phyloP scores from a whole-genome alignment of 2,888 invertebrate genomes.

The Smittia aterrima region DNA sequence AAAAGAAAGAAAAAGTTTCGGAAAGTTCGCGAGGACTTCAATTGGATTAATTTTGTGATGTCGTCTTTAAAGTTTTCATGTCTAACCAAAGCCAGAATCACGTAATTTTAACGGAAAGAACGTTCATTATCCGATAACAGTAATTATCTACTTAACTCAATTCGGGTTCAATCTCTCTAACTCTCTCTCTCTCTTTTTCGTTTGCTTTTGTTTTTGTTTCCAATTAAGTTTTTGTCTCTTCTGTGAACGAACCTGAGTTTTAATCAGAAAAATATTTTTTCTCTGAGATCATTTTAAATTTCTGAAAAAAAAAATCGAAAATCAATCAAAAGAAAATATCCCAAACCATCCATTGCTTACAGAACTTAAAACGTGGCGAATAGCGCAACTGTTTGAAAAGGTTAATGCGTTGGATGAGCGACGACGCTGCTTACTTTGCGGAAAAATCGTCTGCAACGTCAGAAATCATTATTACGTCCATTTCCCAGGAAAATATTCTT shows the following conservation, averaged over 20 bases:
- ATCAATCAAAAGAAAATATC: slow-evolving; percentile 22
- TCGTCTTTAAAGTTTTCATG: neutral
- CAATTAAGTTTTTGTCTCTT: neutral
- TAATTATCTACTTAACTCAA: neutral
- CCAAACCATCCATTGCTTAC: slow-evolving; percentile 50
- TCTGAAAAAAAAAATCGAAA: neutral
- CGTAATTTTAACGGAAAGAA: slow-evolving; percentile 31
- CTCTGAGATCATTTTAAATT: no score
- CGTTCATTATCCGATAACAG: no score
- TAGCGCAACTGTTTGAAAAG: slow-evolving; percentile 61
- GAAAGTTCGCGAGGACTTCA: no score
- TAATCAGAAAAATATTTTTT: neutral
- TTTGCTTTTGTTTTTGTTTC: neutral
- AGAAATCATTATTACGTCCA: slow-evolving; percentile 63
- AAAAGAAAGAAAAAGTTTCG: no score
- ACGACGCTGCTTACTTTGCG: slow-evolving; percentile 60
- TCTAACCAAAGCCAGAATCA: neutral
- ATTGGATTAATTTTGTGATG: neutral
- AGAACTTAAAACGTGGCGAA: slow-evolving; percentile 60
- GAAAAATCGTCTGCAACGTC: slow-evolving; percentile 62
- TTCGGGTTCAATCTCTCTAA: neutral
- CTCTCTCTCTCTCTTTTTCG: no score
- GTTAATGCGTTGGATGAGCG: slow-evolving; percentile 60
- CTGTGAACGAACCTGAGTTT: neutral
- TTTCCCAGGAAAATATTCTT: slow-evolving; percentile 61